Conservation (phyloP, 2,113 vertebrate genomes). For the Cyphomyrus plagiostoma region DNA sequence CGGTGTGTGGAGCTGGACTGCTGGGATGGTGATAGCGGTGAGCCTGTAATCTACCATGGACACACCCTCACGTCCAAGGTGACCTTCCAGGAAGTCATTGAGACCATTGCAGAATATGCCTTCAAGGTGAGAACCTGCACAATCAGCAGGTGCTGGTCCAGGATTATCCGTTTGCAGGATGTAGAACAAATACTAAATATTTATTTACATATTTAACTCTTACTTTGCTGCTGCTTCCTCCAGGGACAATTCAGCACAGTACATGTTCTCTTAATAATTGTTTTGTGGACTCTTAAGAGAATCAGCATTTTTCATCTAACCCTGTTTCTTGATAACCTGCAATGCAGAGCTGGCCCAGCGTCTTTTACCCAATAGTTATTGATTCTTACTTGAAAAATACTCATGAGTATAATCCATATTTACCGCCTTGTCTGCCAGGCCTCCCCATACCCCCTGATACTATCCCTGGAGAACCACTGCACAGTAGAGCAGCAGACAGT, state of each 20-base stretch:
- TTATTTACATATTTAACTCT: not conserved
- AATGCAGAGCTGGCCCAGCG: not conserved
- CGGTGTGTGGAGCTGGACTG: conserved; percentile 97
- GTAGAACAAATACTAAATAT: not conserved
- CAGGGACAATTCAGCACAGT: not conserved
- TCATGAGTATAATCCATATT: not conserved
- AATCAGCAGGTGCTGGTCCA: not conserved
- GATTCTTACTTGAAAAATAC: not conserved
- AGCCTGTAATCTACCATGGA: conserved; percentile 85
- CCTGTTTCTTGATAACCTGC: not conserved
- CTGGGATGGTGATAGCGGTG: conserved; percentile 85
- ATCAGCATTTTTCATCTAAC: not conserved
- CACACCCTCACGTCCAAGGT: conserved; percentile 92
- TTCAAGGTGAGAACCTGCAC: conserved; percentile 66
- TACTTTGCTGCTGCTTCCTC: not conserved
- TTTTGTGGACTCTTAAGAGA: not conserved
- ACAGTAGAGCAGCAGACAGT: conserved; percentile 82
- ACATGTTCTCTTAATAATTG: not conserved
- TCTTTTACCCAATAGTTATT: not conserved
- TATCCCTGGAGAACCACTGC: conserved; percentile 96
- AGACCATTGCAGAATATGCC: conserved; percentile 77
- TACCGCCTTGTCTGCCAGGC: conserved; percentile 48
- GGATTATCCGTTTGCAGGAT: not conserved
- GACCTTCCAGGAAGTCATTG: conserved; percentile 78
- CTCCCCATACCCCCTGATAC: conserved; percentile 83